phyloP scores from a whole-genome alignment of 2,888 invertebrate species.

The Harpalus rufipes region DNA sequence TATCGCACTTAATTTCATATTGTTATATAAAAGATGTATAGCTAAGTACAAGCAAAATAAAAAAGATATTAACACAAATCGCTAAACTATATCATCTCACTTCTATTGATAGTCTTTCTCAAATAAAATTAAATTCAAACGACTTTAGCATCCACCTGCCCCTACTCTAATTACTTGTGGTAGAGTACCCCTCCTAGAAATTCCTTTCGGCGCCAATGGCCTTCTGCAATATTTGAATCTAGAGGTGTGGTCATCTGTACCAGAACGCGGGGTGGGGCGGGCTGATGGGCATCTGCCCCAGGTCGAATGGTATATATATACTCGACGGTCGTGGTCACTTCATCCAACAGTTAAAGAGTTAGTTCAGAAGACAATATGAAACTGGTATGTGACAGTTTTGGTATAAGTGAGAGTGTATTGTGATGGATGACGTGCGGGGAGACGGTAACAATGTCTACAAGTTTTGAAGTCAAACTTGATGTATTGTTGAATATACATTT shows the following conservation, averaged over 20 bases:
- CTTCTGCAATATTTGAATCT: constrained; percentile 38
- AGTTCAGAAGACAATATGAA: constrained; percentile 22
- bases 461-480: too few relatives aligned
- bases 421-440: too few relatives aligned
- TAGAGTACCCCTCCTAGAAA: constrained; percentile 19
- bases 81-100: not conserved
- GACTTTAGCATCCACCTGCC: not conserved
- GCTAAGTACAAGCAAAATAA: not conserved
- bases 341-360: not conserved
- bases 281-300: constrained; percentile 14
- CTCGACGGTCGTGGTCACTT: constrained; percentile 3
- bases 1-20: not conserved
- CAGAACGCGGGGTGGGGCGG: constrained; percentile 26
- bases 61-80: not conserved
- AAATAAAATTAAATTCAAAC: too few relatives aligned
- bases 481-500: too few relatives aligned
- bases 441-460: too few relatives aligned
- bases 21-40: not conserved
- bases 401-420: constrained; percentile 17
- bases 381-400: constrained; percentile 37
- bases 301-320: constrained; percentile 32
- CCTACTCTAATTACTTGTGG: not conserved
- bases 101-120: not conserved
- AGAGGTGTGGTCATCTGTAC: constrained; percentile 44
- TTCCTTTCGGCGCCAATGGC: constrained; percentile 39